A percentile compares a stretch with the other conserved stretches of the same genome.
These are phyloP conservation scores for Nesidiocoris tenuis DNA, from an alignment of 2,888 invertebrate genomes.

Conservation along the genomic window DNA sequence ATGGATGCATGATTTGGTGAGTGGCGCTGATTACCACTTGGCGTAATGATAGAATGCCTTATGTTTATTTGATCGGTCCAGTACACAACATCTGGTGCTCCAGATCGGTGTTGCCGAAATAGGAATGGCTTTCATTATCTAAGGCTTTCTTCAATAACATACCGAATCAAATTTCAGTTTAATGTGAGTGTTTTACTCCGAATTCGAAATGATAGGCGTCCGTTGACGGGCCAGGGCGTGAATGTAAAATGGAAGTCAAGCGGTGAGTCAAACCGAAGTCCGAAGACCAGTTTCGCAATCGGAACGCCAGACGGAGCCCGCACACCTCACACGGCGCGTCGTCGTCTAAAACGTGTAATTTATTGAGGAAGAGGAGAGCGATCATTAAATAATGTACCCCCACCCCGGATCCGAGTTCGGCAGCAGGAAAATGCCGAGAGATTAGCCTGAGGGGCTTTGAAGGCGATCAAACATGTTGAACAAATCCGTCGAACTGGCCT, in stretches of 20 bases:
- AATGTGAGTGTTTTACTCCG: slow-evolving; percentile 11
- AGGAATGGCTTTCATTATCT: not conserved
- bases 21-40: no score
- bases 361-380: slow-evolving; percentile 10
- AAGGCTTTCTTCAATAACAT: not conserved
- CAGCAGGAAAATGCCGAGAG: slow-evolving; percentile 2
- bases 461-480: slow-evolving; percentile 27
- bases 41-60: no score
- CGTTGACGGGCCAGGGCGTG: not conserved
- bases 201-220: slow-evolving; percentile 26
- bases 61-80: not conserved
- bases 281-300: slow-evolving; percentile 17
- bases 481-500: slow-evolving; percentile 1
- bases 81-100: not conserved
- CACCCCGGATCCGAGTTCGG: not conserved
- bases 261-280: not conserved
- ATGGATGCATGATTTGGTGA: no score
- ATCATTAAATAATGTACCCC: slow-evolving; percentile 13
- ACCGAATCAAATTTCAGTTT: not conserved
- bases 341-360: slow-evolving; percentile 22
- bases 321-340: not conserved
- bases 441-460: slow-evolving; percentile 17
- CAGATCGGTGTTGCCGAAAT: not conserved
- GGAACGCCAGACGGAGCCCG: not conserved
- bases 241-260: not conserved